Evolutionary conservation across 2,888 invertebrate species (phyloP), one percentile per base, ranked within the genome.

Genomic region (Helicoverpa assulta): DNA sequence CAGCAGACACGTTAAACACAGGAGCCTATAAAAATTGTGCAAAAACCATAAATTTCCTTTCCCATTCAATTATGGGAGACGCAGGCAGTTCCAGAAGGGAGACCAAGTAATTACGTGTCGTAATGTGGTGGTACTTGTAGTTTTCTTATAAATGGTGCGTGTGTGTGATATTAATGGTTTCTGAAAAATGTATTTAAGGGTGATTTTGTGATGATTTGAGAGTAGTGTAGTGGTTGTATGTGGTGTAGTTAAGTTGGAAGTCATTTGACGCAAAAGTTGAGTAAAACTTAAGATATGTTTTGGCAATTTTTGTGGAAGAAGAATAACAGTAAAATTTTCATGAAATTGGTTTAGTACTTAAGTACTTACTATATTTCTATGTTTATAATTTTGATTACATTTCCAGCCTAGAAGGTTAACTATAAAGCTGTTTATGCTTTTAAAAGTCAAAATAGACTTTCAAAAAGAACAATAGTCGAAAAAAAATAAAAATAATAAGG

Each of bases 1-100:
- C 83, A 83, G 89, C 93, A 92, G 91, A 89, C 90, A 89, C 93
- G 94, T 94, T 94, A 94, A 94, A 89, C 89, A 92, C 94, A 94
- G 93, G 84, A 89, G 89, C 86, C 91, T 87, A 93, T 94, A 94
- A 94, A 94, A 94, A 92, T 94, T 90, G 91, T 89, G 88, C 89
- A 88, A 89, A 91, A 90, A 86, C 90, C 92, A 94, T 94, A 94
- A 94, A 94, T 94, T 92, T 88, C 88, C 86, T 82, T 74, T 84
- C 85, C 90, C 92, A 93, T 93, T 91, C 92, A 91, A 93, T 94
- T 93, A 94, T 85, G 87, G 78, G 68, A 78, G 71, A 54, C 56
- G 66, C 26, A 72, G 79, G 73, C 81, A 67, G 80, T 69, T 40
- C 12, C 37, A 14, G 63, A 18, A 72, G 85, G 79, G 86, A 82